These are phyloP conservation scores for Oryzias sinensis DNA, from an alignment of 2,797 vertebrate genomes.

Conservation along the genomic window DNA sequence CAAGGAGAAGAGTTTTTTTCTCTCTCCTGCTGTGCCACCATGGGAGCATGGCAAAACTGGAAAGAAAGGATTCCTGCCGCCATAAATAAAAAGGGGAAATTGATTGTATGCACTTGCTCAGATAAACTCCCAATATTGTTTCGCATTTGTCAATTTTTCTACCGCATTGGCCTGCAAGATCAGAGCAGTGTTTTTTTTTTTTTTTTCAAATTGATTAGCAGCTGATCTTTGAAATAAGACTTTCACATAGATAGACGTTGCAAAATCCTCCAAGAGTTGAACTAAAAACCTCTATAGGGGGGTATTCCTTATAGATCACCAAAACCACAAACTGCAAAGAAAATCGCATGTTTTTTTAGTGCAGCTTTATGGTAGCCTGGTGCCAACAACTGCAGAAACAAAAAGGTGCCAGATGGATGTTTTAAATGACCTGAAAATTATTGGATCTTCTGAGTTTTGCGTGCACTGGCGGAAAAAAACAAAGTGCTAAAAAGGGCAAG, in stretches of 20 bases:
- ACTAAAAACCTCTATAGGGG: neutral
- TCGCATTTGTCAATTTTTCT: conserved; percentile 27
- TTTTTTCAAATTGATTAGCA: neutral
- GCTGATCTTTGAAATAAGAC: neutral
- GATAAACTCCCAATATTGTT: conserved; percentile 19
- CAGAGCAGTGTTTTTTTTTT: neutral
- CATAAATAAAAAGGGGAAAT: conserved; percentile 30
- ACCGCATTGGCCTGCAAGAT: neutral
- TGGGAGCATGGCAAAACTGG: conserved; percentile 32
- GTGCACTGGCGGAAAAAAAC: too few species aligned
- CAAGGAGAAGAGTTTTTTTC: conserved; percentile 31
- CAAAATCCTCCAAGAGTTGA: neutral
- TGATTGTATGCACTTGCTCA: conserved; percentile 12
- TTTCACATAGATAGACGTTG: neutral
- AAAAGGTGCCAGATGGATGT: too few species aligned
- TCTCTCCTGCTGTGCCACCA: conserved; percentile 8
- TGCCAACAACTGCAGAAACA: too few species aligned
- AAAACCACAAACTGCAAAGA: neutral
- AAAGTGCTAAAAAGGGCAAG: too few species aligned
- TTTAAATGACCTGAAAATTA: too few species aligned
- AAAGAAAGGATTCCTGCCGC: conserved; percentile 38
- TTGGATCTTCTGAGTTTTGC: too few species aligned
- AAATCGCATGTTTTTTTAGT: too few species aligned
- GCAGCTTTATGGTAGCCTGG: too few species aligned
- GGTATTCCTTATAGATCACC: neutral